These are phyloP conservation scores for Vanacampus margaritifer DNA, from an alignment of 2,113 vertebrate species.

Conservation along the genomic window DNA sequence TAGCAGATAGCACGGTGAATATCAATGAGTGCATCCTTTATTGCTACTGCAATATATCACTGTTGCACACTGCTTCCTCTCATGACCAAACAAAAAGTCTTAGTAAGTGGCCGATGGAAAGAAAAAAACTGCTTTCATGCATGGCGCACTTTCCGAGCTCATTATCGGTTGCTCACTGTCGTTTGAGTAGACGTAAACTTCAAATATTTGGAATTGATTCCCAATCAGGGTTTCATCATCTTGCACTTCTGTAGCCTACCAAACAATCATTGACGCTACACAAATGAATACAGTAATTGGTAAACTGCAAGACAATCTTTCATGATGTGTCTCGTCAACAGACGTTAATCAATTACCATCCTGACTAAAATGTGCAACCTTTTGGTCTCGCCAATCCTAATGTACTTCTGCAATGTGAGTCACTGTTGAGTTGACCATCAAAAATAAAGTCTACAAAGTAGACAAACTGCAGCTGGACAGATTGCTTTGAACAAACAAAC, in stretches of 20 bases:
- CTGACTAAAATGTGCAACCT: constrained; percentile 45
- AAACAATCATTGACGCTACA: constrained; percentile 19
- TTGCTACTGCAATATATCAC: not conserved
- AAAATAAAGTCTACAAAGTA: not conserved
- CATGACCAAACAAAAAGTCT: not conserved
- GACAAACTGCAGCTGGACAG: not conserved
- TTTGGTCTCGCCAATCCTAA: constrained; percentile 11
- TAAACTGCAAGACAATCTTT: not conserved
- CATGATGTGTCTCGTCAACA: not conserved
- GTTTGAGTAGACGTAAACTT: not conserved
- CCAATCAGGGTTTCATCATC: not conserved
- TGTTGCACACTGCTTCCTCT: not conserved
- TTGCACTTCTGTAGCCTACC: not conserved
- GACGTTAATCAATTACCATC: constrained; percentile 10
- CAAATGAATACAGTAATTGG: not conserved
- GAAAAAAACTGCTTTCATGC: not conserved
- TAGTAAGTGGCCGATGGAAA: not conserved
- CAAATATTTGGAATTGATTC: not conserved
- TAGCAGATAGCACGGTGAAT: not conserved
- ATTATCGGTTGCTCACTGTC: not conserved
- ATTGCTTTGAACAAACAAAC: too few species aligned
- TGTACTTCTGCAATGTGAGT: constrained; percentile 23
- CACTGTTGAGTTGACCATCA: constrained; percentile 35
- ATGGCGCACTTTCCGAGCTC: not conserved
- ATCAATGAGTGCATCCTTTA: constrained; percentile 7